Percentiles rank a stretch among this genome's conserved stretches.
Evolutionary conservation across 2,888 invertebrate genomes (phyloP).

Genomic region (Calameuta idolon): DNA sequence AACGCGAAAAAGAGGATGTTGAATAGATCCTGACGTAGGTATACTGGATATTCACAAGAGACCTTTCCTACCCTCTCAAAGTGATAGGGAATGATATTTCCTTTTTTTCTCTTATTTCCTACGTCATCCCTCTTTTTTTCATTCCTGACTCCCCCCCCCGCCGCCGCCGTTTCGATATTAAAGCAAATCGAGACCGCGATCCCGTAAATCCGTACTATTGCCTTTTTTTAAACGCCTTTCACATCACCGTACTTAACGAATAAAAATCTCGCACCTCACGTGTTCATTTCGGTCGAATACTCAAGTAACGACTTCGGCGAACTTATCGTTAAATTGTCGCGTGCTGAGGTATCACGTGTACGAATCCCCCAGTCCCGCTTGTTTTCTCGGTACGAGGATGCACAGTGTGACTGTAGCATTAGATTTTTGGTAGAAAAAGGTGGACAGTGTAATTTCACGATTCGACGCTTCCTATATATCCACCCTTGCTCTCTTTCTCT

Average conservation of each 20-base stretch:
- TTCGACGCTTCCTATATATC: neutral
- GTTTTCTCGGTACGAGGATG: neutral
- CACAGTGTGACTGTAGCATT: neutral
- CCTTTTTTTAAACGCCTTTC: neutral
- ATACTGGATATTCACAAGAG: neutral
- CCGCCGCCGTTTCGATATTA: neutral
- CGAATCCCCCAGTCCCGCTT: neutral
- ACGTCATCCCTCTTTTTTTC: neutral
- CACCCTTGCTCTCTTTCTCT: neutral
- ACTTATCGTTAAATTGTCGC: conserved; percentile 50
- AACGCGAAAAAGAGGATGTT: neutral
- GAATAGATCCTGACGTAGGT: neutral
- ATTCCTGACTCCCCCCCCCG: too few relatives aligned
- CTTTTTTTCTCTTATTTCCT: neutral
- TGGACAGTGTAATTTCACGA: neutral
- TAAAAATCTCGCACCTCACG: neutral
- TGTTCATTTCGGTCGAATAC: too few relatives aligned
- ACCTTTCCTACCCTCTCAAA: neutral
- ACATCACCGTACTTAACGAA: neutral
- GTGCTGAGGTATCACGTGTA: conserved; percentile 17
- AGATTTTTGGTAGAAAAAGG: neutral
- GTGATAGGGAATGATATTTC: neutral
- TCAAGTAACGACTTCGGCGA: conserved; percentile 47
- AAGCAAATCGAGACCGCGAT: neutral
- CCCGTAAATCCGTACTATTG: neutral